These are phyloP conservation scores for Caradrina clavipalpis DNA, from an alignment of 2,888 invertebrate species.

Conservation along the genomic window DNA sequence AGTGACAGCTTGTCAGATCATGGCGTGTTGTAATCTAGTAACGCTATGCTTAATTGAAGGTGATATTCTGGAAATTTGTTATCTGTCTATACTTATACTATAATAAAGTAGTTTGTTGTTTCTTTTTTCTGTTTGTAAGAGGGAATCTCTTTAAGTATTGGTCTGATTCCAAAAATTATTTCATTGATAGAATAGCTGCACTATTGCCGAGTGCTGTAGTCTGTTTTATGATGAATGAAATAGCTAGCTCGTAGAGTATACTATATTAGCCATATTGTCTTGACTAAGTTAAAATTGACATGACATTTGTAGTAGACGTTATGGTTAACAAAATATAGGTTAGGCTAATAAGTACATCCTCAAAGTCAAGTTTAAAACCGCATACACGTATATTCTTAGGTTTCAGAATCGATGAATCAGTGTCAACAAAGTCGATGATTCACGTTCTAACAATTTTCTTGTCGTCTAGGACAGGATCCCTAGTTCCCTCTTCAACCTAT, in stretches of 20 bases:
- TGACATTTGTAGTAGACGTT: neutral
- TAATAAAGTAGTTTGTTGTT: too few species aligned
- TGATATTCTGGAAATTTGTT: neutral
- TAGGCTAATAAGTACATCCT: neutral
- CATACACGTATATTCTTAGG: neutral
- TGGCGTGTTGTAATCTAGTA: neutral
- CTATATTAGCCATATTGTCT: neutral
- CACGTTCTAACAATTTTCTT: constrained; percentile 18
- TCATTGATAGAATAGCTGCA: too few species aligned
- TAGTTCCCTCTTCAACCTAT: constrained; percentile 1
- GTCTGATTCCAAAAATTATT: too few species aligned
- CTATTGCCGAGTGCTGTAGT: too few species aligned
- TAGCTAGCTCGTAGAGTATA: too few species aligned
- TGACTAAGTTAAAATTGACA: neutral
- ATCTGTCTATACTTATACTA: neutral
- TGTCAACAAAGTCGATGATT: constrained; percentile 18
- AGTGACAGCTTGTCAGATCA: constrained; percentile 38
- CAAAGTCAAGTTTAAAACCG: constrained; percentile 8
- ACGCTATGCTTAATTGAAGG: neutral
- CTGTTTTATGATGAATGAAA: too few species aligned
- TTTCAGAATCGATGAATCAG: constrained; percentile 23
- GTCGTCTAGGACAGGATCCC: neutral
- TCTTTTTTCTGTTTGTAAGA: too few species aligned
- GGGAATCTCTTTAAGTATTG: too few species aligned
- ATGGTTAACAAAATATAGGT: constrained; percentile 12